Base-by-base conservation (phyloP, 1,140 invertebrate genomes). In the Drosophila persimilis region DNA sequence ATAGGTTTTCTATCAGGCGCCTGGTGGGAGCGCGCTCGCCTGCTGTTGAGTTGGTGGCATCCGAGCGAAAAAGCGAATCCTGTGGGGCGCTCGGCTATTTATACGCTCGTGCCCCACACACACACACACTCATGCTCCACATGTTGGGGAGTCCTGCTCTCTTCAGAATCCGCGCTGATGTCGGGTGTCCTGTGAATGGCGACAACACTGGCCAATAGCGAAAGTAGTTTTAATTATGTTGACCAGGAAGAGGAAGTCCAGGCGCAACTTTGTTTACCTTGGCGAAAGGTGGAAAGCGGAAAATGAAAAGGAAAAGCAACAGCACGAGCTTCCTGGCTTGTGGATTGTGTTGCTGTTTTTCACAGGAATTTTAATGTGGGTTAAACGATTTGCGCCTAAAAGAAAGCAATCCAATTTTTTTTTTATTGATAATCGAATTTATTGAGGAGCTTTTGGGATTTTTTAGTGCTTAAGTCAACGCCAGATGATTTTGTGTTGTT, bases 181-280 rank as follows among this genome's bases (percentile, higher is more conserved):
- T 3, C 31, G 8, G 11, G 35, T 39, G 3, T 55, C 44, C 50
- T 56, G 48, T 77, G 67, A 66, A 73, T 69, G 77, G 67, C 56
- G 73, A 66, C 67, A 39, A 39, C 35, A 4, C 51, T 47, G 60
- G 73, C 20, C 43, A 57, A 17, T 41, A 65, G 74, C 41, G 80
- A 77, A 81, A 86, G 83, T 86, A 86, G 51, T 86, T 80, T 78
- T 77, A 77, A 86, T 86, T 78, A 86, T 77, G 73, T 77, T 76
- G 79, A 85, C 81, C 83, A 86, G 81, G 83, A 86, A 86, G 81
- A 77, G 81, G 73, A 86, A 86, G 81, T 63, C 47, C 48, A 26
- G 53, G 15, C 26, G 39, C 45, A 80, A 75, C 57, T 72, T 85
- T 58, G 58, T 60, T 76, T 65, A 43, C 24, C 41, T 39, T 15